Conservation (phyloP, 2,797 vertebrate species). For the Gymnoscopelus microlampas region DNA sequence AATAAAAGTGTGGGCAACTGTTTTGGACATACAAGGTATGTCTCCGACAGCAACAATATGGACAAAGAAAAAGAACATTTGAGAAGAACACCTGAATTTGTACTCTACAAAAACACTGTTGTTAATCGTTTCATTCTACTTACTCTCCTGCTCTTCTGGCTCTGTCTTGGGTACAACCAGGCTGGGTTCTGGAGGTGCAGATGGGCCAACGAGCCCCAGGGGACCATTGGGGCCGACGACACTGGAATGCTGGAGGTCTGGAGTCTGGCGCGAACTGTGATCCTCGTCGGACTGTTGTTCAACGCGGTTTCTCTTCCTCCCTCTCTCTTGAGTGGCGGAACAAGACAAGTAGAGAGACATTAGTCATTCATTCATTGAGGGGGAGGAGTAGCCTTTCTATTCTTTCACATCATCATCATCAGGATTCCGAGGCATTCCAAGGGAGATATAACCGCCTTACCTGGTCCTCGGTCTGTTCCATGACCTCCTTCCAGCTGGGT, state of each 20-base stretch:
- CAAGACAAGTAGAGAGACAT: background rate
- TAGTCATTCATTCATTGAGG: no score
- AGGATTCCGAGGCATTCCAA: no score
- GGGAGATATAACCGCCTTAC: no score
- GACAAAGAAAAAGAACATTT: no score
- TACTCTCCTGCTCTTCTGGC: slow-evolving; percentile 76
- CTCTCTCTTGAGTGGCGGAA: slow-evolving; percentile 46
- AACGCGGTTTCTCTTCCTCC: slow-evolving; percentile 38
- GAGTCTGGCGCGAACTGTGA: background rate
- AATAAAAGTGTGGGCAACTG: no score
- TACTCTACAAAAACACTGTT: no score
- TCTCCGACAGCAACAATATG: no score
- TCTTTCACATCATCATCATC: background rate
- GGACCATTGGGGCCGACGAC: background rate
- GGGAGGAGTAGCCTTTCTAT: background rate
- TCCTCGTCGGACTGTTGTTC: slow-evolving; percentile 11
- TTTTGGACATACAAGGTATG: no score
- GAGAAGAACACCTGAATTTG: no score
- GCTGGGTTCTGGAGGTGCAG: slow-evolving; percentile 12
- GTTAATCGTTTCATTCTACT: slow-evolving; percentile 28
- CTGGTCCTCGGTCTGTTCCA: no score
- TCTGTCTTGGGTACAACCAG: slow-evolving; percentile 73
- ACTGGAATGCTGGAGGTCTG: slow-evolving; percentile 6
- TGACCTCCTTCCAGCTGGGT: no score
- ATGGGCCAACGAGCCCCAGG: background rate